Base-by-base conservation (phyloP, 1,140 invertebrate species). In the Drosophila saltans region DNA sequence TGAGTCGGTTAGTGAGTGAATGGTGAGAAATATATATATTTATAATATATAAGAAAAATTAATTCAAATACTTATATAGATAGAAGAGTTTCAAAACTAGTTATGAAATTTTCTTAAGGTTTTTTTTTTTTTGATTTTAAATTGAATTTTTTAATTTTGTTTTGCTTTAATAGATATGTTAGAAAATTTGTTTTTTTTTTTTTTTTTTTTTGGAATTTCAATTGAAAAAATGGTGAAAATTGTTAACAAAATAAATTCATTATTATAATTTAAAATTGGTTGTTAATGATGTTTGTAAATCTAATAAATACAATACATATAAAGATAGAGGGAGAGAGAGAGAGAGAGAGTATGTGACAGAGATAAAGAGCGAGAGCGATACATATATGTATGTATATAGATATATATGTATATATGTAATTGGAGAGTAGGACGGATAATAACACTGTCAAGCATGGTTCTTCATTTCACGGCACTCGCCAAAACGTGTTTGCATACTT, bases 281-380 rank as follows among this genome's bases (percentile, higher is more conserved):
- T 48, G 6, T 48, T 26, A 52, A 52, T 52, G 45, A 52, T 8
- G 7, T 52, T 52, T 52, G 45, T 52, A 52, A 52, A 52, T 52
- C 45, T 52, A 52, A 52, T 52, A 52, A 52, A 52, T 52, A 52
- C 45, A 52, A 52, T 52, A 52, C 45, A 52, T 21, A 52, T 52
- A 52, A 24, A 52, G 2, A 52, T 7, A 52, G 48, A 69, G 59
- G 36, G 67, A 36, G 40, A 16, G n/a, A 66, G 69, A 60, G 0
- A 75, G 58, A 74, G 57, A 52, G 48, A 63, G 9, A 59, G 40
- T 64, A 39, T 41, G 45, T 79, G 61, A 79, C 39, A 48, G 69
- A 63, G 40, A 78, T 59, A 77, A 45, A 69, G 21, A 80, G 67
- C 55, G 72, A 62, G 61, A 68, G 30, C 61, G 33, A 60, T 36